Base-by-base conservation (phyloP, 2,888 invertebrate species). In the Heteromyza rotundicornis region DNA sequence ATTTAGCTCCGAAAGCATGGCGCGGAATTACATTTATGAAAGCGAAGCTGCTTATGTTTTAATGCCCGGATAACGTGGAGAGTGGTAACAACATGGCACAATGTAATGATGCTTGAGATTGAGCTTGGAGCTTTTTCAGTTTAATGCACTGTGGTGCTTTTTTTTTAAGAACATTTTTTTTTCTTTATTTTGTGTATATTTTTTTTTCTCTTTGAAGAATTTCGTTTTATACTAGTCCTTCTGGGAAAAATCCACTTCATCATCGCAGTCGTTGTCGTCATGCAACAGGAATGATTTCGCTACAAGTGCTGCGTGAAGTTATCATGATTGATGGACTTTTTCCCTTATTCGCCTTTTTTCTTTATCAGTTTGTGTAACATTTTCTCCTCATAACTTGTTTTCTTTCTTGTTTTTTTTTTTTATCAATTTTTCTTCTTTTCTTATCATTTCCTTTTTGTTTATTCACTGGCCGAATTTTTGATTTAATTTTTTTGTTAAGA, bases 71-170 rank as follows among this genome's bases (percentile, higher is more conserved):
- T 12, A n/a, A 32, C 32, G 32, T 8, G 32, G 7, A n/a, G n/a
- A 32, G 32, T 12, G 12, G 32, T 12, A 5, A 12, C 32, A 12
- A 32, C 32, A 32, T 19, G 20, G 47, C 47, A 19, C 3, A 19
- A 17, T 17, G 47, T 19, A 47, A 47, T 47, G 47, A 47, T 47
- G 47, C 47, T 47, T 47, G 47, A 47, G 47, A 47, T 47, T 47
- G 47, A 2, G 40, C 32, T 12, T 47, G 2, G 3, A 47, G 19
- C 47, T 5, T 17, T 7, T 20, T 19, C 47, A 47, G 2, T 47
- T 47, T 47, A 19, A 19, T 47, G 19, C 20, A 20, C 47, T 47
- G 19, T 47, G 19, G 19, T 14, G 47, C 47, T 47, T 17, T 40
- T 10, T 14, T 40, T 40, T 40, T 32, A n/a, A 14, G 14, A 12